Evolutionary conservation across 2,888 invertebrate species (phyloP), one percentile per base, ranked within the genome.

Genomic region (Pycnomerus fuliginosus): DNA sequence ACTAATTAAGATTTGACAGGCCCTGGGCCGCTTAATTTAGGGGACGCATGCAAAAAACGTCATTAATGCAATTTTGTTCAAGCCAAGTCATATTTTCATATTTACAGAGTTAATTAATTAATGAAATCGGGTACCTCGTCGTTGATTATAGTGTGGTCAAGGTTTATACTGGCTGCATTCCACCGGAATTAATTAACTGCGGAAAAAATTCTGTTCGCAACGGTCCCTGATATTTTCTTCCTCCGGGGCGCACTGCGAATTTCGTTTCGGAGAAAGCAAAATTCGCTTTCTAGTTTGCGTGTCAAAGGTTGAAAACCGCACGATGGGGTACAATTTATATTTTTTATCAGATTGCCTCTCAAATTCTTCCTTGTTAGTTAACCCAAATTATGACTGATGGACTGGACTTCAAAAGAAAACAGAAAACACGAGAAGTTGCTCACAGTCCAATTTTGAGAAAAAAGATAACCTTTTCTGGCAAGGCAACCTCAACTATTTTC

Each of bases 31-130:
- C 8, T 40, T 16, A 32, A 40, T 24, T 40, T 40, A 30, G 30
- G 27, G 12, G 5, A 17, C 24, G 31, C 4, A 22, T n/a, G 13
- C 34, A 30, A 33, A 36, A 37, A 44, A 44, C 20, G 8, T 35
- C 34, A 44, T 44, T 44, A 40, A 44, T 39, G 39, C 44, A 33
- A 39, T 39, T 44, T 27, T 16, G 38, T 44, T 39, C 44, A 16
- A 39, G 44, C 37, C 35, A 41, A 48, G 46, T 48, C 38, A 53
- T 53, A 52, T 42, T 42, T 50, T 45, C 30, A 42, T 42, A 48
- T 50, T 52, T 42, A 46, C 41, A 35, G 17, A 43, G 44, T 43
- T 42, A 50, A 54, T 55, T 50, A 49, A 55, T 53, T 50, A 51
- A 52, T 29, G 40, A 48, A 48, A 50, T 47, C 41, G 34, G 31